Percentiles rank a stretch among this genome's conserved stretches.
phyloP scores from a whole-genome alignment of 2,888 invertebrate genomes.

The Gerosis bhagava region DNA sequence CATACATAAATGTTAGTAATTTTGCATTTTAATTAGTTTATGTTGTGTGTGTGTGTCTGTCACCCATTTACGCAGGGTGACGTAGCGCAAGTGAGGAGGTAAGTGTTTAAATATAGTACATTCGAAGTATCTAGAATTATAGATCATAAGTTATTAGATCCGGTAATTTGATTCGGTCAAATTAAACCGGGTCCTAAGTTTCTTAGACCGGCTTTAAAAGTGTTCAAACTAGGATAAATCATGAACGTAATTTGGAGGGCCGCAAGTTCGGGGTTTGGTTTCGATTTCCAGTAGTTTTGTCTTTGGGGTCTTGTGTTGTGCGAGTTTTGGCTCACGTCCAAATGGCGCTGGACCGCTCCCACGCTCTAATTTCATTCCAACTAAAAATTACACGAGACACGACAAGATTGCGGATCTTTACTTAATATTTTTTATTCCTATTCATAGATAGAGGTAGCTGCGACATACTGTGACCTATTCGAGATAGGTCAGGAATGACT shows the following conservation, averaged over 20 bases:
- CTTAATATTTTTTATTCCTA: slow-evolving; percentile 22
- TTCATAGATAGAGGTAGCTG: neutral
- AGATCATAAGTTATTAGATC: no score
- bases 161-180: slow-evolving; percentile 3
- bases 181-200: slow-evolving; percentile 7
- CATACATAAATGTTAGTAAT: no score
- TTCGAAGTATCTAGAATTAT: no score
- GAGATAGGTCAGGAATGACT: no score
- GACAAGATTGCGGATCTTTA: slow-evolving; percentile 38
- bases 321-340: slow-evolving; percentile 61
- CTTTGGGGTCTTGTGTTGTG: slow-evolving; percentile 50
- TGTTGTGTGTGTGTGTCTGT: no score
- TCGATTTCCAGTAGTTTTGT: slow-evolving; percentile 57
- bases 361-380: slow-evolving; percentile 62
- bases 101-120: no score
- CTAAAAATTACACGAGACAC: slow-evolving; percentile 53
- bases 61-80: no score
- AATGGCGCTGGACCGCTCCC: slow-evolving; percentile 58
- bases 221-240: slow-evolving; percentile 9
- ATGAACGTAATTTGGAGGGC: slow-evolving; percentile 13
- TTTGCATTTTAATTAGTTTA: no score
- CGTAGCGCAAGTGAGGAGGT: no score
- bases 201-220: slow-evolving; percentile 11
- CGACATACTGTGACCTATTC: no score
- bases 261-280: slow-evolving; percentile 33